These are phyloP conservation scores for Drosophila yooni DNA, from an alignment of 2,888 invertebrate species.

Conservation along the genomic window DNA sequence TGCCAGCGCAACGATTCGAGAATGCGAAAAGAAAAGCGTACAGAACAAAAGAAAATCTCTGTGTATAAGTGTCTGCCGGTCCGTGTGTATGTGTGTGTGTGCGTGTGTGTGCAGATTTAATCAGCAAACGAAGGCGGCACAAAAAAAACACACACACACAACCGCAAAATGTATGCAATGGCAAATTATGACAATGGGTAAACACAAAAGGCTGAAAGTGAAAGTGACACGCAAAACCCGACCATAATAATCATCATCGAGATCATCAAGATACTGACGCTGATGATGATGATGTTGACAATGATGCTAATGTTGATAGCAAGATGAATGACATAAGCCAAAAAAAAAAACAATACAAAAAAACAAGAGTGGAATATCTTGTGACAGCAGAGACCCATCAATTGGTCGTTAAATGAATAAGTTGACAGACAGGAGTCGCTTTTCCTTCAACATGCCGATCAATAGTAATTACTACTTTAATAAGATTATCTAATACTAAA, in stretches of 20 bases:
- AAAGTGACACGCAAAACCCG: conserved; percentile 62
- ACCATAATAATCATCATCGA: not conserved
- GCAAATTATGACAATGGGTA: conserved; percentile 56
- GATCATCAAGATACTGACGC: conserved; percentile 2
- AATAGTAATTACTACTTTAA: not conserved
- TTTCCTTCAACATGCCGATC: not conserved
- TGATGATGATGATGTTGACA: not conserved
- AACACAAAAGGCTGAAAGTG: conserved; percentile 50
- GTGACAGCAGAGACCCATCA: not conserved
- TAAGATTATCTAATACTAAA: not conserved
- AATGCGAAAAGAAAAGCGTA: conserved; percentile 28
- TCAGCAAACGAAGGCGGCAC: conserved; percentile 47
- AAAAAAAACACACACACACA: conserved; percentile 26
- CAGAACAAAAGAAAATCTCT: conserved; percentile 28
- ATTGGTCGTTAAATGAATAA: not conserved
- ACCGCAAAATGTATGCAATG: conserved; percentile 75
- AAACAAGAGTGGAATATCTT: not conserved
- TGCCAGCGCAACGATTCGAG: conserved; percentile 41
- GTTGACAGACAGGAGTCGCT: not conserved
- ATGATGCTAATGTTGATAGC: not conserved
- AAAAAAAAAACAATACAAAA: not conserved
- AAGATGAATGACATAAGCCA: not conserved
- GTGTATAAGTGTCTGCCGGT: conserved; percentile 2
- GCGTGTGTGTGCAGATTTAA: conserved; percentile 56
- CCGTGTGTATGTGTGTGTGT: conserved; percentile 11